These are phyloP conservation scores for Parapsyche elsis DNA, from an alignment of 1,140 invertebrate genomes.

Conservation along the genomic window DNA sequence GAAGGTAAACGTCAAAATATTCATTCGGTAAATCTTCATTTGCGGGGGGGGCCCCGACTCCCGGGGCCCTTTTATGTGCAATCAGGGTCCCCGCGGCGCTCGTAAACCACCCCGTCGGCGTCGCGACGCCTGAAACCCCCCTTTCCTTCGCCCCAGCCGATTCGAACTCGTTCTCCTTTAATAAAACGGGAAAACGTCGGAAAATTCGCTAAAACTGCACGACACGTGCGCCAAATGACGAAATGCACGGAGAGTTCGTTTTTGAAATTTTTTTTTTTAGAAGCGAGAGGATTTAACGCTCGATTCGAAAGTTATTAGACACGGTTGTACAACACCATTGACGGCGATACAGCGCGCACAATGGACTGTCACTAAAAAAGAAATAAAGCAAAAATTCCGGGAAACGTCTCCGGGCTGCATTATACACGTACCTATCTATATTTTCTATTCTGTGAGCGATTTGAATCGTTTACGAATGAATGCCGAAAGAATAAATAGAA, in stretches of 20 bases:
- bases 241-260: no score
- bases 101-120: constrained; percentile 46
- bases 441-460: not conserved
- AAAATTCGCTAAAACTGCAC: not conserved
- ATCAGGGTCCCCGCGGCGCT: constrained; percentile 49
- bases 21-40: constrained; percentile 55
- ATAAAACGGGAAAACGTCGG: not conserved
- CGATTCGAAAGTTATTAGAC: constrained; percentile 18
- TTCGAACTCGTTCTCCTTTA: not conserved
- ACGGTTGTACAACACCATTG: constrained; percentile 18
- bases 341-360: constrained; percentile 21
- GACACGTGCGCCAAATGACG: no score
- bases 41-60: not conserved
- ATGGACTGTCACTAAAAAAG: not conserved
- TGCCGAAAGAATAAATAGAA: no score
- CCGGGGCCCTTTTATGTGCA: constrained; percentile 45
- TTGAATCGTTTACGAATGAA: no score
- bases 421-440: not conserved
- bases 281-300: not conserved
- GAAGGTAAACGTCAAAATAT: constrained; percentile 51
- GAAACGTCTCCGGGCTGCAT: not conserved
- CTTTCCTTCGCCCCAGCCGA: not conserved
- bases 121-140: not conserved
- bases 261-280: no score
- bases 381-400: no score